Conservation (phyloP, 2,113 vertebrate species). For the Nothocercus nigrocapillus region DNA sequence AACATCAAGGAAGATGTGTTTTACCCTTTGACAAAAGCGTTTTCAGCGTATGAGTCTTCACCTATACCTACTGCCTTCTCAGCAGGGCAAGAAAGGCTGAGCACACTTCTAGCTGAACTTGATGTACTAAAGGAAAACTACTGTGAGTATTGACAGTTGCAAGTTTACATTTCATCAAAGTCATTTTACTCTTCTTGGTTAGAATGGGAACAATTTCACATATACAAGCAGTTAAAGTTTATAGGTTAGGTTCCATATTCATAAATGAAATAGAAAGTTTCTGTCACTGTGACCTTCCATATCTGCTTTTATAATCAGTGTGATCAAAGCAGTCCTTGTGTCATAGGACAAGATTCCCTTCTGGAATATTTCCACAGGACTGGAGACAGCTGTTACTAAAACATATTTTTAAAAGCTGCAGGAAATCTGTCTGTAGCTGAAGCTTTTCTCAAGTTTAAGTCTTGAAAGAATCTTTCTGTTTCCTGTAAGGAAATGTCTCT, state of each 20-base stretch:
- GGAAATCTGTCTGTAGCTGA: constrained; percentile 39
- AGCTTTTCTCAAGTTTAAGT: constrained; percentile 43
- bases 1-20: neutral
- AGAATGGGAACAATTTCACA: neutral
- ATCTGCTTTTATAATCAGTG: constrained; percentile 63
- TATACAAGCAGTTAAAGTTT: neutral
- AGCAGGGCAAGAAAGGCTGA: neutral
- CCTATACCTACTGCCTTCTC: neutral
- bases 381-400: constrained; percentile 64
- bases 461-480: constrained; percentile 41
- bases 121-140: neutral
- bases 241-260: neutral
- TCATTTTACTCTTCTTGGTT: neutral
- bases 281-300: constrained; percentile 26
- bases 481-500: neutral
- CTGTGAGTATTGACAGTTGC: neutral
- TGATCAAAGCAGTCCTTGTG: constrained; percentile 57
- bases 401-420: constrained; percentile 36
- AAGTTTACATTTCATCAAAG: constrained; percentile 17
- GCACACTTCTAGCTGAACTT: neutral
- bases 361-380: constrained; percentile 58
- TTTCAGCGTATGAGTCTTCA: neutral
- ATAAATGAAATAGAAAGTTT: constrained; percentile 39
- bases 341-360: constrained; percentile 51
- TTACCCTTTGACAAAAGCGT: neutral